A percentile compares a stretch with the other conserved stretches of the same genome.
Conservation (phyloP, 2,888 invertebrate species). For the Actias luna region DNA sequence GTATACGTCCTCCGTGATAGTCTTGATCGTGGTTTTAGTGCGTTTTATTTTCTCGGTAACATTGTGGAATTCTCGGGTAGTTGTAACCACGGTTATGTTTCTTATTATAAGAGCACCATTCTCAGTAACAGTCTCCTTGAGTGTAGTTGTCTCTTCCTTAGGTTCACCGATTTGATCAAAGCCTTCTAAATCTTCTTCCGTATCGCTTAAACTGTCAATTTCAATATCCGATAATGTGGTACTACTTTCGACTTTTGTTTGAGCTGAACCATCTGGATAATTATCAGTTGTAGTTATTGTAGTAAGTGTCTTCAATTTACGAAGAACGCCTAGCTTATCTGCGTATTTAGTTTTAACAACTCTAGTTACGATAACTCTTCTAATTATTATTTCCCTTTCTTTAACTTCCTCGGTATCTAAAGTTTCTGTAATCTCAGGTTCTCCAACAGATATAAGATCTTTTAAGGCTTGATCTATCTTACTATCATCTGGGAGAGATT, state of each 20-base stretch:
- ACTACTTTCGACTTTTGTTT: conserved; percentile 64
- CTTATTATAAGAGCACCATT: conserved; percentile 54
- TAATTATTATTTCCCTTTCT: conserved; percentile 35
- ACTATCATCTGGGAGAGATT: background rate
- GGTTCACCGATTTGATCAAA: conserved; percentile 49
- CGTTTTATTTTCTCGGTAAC: conserved; percentile 41
- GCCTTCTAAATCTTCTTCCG: conserved; percentile 39
- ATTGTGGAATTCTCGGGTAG: conserved; percentile 51
- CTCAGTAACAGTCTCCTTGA: conserved; percentile 49
- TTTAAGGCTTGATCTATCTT: conserved; percentile 12
- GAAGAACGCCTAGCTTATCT: conserved; percentile 50
- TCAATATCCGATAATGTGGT: conserved; percentile 63
- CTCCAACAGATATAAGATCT: conserved; percentile 11
- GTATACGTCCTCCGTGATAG: conserved; percentile 63
- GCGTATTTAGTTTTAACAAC: conserved; percentile 61
- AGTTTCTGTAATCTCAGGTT: conserved; percentile 13
- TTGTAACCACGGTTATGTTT: conserved; percentile 56
- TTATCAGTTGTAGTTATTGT: conserved; percentile 65
- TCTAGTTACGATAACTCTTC: conserved; percentile 58
- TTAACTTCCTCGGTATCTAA: conserved; percentile 20
- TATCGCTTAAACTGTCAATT: conserved; percentile 40
- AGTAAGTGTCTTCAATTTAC: conserved; percentile 65
- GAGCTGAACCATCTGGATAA: conserved; percentile 72
- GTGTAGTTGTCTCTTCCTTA: conserved; percentile 44
- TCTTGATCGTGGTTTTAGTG: conserved; percentile 57